Conservation (phyloP, 2,888 invertebrate genomes). For the Hirtodrosophila trivittata region DNA sequence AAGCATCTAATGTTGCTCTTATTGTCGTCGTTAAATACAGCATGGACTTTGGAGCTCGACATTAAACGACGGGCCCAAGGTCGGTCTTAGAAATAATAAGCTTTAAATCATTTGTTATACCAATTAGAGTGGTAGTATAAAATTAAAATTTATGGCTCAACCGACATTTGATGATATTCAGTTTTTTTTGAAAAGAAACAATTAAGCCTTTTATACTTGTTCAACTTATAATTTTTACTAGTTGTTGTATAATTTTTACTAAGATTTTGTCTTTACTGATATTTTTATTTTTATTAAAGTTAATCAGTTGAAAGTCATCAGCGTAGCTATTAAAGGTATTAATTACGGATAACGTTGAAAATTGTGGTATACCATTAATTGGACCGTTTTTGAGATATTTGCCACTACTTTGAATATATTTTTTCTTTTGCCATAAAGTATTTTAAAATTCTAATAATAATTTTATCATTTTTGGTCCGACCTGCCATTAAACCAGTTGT, state of each 20-base stretch:
- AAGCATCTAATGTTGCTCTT: neutral
- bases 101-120: too few species aligned
- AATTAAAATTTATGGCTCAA: too few species aligned
- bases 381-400: neutral
- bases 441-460: conserved; percentile 12
- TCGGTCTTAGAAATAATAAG: neutral
- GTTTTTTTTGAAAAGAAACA: too few species aligned
- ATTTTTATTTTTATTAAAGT: conserved; percentile 2
- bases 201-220: neutral
- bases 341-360: conserved; percentile 11
- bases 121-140: too few species aligned
- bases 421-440: conserved; percentile 13
- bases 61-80: neutral
- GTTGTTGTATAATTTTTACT: too few species aligned
- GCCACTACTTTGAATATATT: neutral
- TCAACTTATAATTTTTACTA: too few species aligned
- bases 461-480: conserved; percentile 13
- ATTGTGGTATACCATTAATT: conserved; percentile 12
- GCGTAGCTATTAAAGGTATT: conserved; percentile 6
- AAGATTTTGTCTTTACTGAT: too few species aligned
- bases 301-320: conserved; percentile 3
- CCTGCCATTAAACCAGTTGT: conserved; percentile 4
- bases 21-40: neutral
- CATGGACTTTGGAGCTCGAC: neutral
- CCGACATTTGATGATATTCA: too few species aligned